Evolutionary conservation across 2,888 invertebrate species (phyloP), one percentile per base, ranked within the genome.

Genomic region (Stenolophus ochropezus): DNA sequence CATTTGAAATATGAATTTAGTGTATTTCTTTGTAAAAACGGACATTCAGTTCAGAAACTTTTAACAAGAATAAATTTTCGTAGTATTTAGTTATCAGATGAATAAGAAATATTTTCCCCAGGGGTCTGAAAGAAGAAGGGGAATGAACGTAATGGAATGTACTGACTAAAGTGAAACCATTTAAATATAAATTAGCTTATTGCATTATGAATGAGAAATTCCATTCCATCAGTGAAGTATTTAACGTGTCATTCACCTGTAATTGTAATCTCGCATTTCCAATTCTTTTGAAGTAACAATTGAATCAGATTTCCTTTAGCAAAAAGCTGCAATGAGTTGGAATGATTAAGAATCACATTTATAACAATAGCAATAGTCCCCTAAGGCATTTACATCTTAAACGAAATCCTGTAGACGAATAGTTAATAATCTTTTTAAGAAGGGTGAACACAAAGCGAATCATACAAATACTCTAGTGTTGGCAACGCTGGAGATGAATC

Each of bases 371-470:
- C 8, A 61, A 61, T 27, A 61, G 1, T 25, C 61, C 25, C 23
- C 61, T 61, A 21, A 27, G 49, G 20, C 73, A 73, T 73, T 73
- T 73, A 47, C 49, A 73, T 73, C 47, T 49, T 49, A 69, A 73
- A 73, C 73, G 49, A 49, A 73, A 73, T 73, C 11, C 49, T 23
- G 8, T 20, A 73, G 73, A 73, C 49, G 73, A 73, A 73, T 73
- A 73, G 47, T 73, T 73, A 73, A 73, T 73, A 73, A 73, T 73
- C 73, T 73, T 71, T 71, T 73, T 49, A 73, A 73, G 73, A 73
- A 73, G 20, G 16, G 47, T n/a, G 49, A 73, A 73, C 73, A 73
- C 47, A 73, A 49, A 47, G 49, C 49, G 49, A 23, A 73, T 73
- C 73, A 73, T 73, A 73, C 49, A 49, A 73, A 73, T 73, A 73